phyloP scores from a whole-genome alignment of 2,888 invertebrate genomes.

The Lepidochrysops patricia region DNA sequence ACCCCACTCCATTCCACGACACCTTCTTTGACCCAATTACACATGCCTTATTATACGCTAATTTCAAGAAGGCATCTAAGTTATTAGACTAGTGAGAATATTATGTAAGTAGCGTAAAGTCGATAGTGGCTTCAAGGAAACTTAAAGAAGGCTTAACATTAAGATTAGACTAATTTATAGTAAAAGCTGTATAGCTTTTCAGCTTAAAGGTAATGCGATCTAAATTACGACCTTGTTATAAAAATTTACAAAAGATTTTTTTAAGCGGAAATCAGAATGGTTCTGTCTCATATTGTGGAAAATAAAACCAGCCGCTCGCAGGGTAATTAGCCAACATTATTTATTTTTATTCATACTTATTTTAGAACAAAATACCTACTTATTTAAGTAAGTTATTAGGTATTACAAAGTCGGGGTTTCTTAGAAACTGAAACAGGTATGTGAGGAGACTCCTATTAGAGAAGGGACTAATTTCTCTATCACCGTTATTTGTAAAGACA shows the following conservation, averaged over 20 bases:
- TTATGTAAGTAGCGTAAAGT: not conserved
- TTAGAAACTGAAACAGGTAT: slow-evolving; percentile 4
- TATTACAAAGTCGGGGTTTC: not conserved
- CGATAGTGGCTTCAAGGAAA: not conserved
- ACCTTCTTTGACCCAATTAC: slow-evolving; percentile 60
- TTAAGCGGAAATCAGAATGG: too few species aligned
- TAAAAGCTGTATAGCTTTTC: too few species aligned
- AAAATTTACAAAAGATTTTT: too few species aligned
- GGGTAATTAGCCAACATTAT: too few species aligned
- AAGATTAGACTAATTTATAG: too few species aligned
- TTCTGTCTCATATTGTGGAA: too few species aligned
- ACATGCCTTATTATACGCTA: slow-evolving; percentile 28
- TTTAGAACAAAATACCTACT: too few species aligned
- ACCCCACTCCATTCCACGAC: slow-evolving; percentile 39
- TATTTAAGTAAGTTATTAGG: not conserved
- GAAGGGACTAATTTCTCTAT: not conserved
- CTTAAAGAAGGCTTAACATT: not conserved
- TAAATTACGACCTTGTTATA: too few species aligned
- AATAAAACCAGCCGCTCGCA: too few species aligned
- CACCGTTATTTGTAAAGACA: slow-evolving; percentile 4
- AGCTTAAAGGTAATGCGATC: too few species aligned
- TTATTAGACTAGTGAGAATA: not conserved
- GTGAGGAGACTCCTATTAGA: not conserved
- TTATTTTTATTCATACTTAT: too few species aligned
- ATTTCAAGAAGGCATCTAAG: not conserved